A percentile compares a stretch with the other conserved stretches of the same genome.
Evolutionary conservation across 1,140 invertebrate species (phyloP).

Genomic region (Heterodera carotae): DNA sequence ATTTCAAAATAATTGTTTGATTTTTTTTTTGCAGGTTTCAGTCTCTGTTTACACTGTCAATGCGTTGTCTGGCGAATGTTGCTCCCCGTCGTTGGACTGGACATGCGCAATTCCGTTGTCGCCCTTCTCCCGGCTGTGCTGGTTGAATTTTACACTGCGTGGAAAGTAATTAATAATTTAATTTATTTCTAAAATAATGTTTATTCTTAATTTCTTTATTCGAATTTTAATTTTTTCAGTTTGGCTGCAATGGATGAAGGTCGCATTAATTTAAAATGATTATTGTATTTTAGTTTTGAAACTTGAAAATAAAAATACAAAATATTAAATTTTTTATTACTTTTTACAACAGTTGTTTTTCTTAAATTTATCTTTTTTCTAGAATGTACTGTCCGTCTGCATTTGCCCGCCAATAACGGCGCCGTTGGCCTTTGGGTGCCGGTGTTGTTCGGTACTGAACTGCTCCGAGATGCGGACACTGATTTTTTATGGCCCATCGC

Average conservation of each 20-base stretch:
- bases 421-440: slow-evolving; percentile 29
- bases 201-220: background rate
- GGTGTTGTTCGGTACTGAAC: slow-evolving; percentile 21
- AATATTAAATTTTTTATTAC: background rate
- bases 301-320: background rate
- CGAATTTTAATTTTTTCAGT: too few species aligned
- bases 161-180: background rate
- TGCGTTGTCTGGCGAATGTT: slow-evolving; percentile 19
- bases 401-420: background rate
- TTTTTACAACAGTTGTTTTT: background rate
- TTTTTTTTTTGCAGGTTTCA: slow-evolving; percentile 8
- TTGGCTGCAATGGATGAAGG: slow-evolving; percentile 33
- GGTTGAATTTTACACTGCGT: slow-evolving; percentile 27
- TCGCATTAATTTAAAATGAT: background rate
- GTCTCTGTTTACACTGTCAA: slow-evolving; percentile 31
- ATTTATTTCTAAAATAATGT: background rate
- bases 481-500: slow-evolving; percentile 41
- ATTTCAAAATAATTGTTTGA: too few species aligned
- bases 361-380: background rate
- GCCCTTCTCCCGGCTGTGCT: slow-evolving; percentile 12
- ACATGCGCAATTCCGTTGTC: slow-evolving; percentile 22
- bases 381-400: slow-evolving; percentile 33
- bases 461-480: slow-evolving; percentile 20
- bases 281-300: too few species aligned
- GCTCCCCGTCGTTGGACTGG: slow-evolving; percentile 11